These are phyloP conservation scores for Lasioglossum pauxillum DNA, from an alignment of 2,888 invertebrate species.

Conservation along the genomic window DNA sequence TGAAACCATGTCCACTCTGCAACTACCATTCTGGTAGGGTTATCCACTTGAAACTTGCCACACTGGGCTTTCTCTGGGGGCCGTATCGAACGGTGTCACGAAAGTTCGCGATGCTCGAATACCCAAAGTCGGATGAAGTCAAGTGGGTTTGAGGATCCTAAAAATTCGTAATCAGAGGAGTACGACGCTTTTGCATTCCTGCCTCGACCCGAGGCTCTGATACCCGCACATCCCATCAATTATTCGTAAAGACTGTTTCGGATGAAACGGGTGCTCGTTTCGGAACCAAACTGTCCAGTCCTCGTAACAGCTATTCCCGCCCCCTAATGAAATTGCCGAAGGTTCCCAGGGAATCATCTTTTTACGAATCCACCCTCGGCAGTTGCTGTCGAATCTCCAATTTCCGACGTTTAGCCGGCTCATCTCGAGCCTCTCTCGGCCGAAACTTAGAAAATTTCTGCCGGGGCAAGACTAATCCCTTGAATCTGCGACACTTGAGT, in stretches of 20 bases:
- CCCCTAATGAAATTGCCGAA: background rate
- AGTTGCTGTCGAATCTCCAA: background rate
- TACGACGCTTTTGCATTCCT: no score
- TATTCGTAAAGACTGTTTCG: background rate
- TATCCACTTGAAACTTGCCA: no score
- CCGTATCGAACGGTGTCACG: no score
- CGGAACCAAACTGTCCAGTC: background rate
- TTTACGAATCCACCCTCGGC: background rate
- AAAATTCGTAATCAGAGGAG: no score
- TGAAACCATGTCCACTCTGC: background rate
- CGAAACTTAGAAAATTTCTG: slow-evolving; percentile 6
- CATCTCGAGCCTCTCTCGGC: background rate
- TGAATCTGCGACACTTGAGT: background rate
- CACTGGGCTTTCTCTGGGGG: no score
- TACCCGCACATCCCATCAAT: background rate
- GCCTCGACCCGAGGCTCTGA: no score
- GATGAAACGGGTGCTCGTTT: background rate
- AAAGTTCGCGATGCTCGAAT: no score
- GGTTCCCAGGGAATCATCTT: background rate
- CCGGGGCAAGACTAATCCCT: background rate
- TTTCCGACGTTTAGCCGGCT: background rate
- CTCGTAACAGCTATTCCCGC: background rate
- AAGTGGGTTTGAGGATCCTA: no score
- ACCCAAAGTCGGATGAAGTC: no score
- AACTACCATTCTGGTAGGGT: no score